Conservation (phyloP, 2,797 vertebrate genomes). For the Neoniphon sammara region DNA sequence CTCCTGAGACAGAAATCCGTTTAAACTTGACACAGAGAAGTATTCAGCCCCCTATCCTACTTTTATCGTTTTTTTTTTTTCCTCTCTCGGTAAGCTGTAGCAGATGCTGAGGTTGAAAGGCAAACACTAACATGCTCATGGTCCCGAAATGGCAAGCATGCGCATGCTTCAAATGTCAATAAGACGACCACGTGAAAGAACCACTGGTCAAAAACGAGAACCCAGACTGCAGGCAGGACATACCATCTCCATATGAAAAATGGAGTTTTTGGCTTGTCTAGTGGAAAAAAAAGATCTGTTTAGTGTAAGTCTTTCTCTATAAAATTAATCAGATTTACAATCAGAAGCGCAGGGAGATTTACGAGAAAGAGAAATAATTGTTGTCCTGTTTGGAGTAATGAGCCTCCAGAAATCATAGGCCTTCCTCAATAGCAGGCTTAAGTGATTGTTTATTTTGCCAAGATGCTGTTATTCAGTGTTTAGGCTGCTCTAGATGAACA, state of each 20-base stretch:
- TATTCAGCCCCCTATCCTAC: slow-evolving; percentile 37
- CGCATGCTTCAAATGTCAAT: slow-evolving; percentile 78
- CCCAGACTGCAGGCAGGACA: slow-evolving; percentile 47
- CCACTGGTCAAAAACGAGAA: slow-evolving; percentile 68
- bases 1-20: slow-evolving; percentile 55
- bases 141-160: slow-evolving; percentile 75
- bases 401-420: slow-evolving; percentile 31
- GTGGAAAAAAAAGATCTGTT: slow-evolving; percentile 29
- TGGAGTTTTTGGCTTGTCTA: slow-evolving; percentile 24
- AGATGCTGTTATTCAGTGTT: slow-evolving; percentile 60
- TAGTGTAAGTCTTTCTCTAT: neutral
- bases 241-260: slow-evolving; percentile 41
- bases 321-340: slow-evolving; percentile 13
- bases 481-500: slow-evolving; percentile 57
- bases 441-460: slow-evolving; percentile 71
- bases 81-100: slow-evolving; percentile 38
- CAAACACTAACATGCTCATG: slow-evolving; percentile 59
- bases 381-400: slow-evolving; percentile 40
- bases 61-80: slow-evolving; percentile 45
- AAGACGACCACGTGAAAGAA: slow-evolving; percentile 69
- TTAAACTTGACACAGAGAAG: slow-evolving; percentile 50
- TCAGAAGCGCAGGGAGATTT: slow-evolving; percentile 7
- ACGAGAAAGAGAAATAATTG: slow-evolving; percentile 17
- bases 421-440: slow-evolving; percentile 26
- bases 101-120: slow-evolving; percentile 69